phyloP scores from a whole-genome alignment of 2,113 vertebrate genomes.

The Aspidoscelis tigris region DNA sequence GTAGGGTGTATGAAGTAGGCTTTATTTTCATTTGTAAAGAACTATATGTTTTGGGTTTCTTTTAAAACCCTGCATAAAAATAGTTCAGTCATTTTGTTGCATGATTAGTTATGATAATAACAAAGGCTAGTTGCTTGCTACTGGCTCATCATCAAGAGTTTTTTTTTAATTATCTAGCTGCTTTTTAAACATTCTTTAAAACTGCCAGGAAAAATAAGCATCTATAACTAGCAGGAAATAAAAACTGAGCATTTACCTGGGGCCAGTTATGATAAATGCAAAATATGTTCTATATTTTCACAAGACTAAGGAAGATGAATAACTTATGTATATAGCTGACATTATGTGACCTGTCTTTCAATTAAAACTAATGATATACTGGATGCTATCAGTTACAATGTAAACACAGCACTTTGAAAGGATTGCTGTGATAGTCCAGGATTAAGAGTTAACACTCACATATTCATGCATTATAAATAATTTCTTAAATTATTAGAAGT shows the following conservation, averaged over 20 bases:
- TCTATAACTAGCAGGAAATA: background rate
- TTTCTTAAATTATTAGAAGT: slow-evolving; percentile 30
- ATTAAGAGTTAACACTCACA: background rate
- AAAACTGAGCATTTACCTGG: background rate
- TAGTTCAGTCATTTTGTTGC: background rate
- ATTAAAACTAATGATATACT: background rate
- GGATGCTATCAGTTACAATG: too few species aligned
- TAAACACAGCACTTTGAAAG: too few species aligned
- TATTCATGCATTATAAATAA: background rate
- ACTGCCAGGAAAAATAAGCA: background rate
- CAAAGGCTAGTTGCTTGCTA: background rate
- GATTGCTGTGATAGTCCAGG: background rate
- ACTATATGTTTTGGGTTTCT: background rate
- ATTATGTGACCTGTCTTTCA: background rate
- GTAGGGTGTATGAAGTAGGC: background rate
- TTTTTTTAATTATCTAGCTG: background rate
- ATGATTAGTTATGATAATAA: background rate
- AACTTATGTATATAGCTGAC: too few species aligned
- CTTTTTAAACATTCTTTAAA: background rate
- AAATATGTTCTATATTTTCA: background rate
- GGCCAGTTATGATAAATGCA: background rate
- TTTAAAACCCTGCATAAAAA: background rate
- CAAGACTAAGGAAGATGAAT: background rate
- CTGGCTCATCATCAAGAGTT: background rate
- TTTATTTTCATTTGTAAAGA: slow-evolving; percentile 1